These are phyloP conservation scores for Sigmodon hispidus DNA, from an alignment of 2,113 vertebrate species.

Conservation along the genomic window DNA sequence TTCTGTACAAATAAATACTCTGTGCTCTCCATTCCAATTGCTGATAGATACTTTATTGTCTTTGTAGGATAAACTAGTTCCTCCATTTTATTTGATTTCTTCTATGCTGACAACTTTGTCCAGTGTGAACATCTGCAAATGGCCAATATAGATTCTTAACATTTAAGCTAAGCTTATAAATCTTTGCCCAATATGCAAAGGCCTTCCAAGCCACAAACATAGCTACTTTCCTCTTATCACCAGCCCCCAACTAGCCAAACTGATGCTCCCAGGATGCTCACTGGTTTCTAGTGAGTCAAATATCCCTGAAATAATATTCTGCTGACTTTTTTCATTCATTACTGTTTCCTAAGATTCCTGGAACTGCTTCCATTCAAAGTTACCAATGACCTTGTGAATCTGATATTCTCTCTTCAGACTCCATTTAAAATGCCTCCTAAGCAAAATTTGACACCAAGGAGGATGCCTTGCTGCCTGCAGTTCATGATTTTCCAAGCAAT, in stretches of 20 bases:
- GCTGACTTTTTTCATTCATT: neutral
- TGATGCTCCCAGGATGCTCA: neutral
- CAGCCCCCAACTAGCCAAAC: too few species aligned
- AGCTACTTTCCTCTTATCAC: neutral
- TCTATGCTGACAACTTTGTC: neutral
- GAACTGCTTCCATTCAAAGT: neutral
- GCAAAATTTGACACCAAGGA: neutral
- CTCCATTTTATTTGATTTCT: neutral
- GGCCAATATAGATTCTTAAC: neutral
- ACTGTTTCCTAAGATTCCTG: neutral
- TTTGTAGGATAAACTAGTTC: neutral
- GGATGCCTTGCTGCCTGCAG: neutral
- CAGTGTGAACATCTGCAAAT: neutral
- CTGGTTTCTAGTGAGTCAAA: neutral
- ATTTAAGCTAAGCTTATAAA: neutral
- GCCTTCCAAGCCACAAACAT: neutral
- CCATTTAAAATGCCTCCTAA: neutral
- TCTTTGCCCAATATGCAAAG: neutral
- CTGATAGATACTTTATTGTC: neutral
- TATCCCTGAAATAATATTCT: constrained; percentile 9
- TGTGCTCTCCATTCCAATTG: neutral
- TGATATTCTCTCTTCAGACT: neutral
- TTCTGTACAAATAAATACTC: neutral
- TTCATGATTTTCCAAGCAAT: neutral
- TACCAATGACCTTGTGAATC: constrained; percentile 2